These are phyloP conservation scores for Panthera leo DNA, from an alignment of 2,113 vertebrate species.

Conservation along the genomic window DNA sequence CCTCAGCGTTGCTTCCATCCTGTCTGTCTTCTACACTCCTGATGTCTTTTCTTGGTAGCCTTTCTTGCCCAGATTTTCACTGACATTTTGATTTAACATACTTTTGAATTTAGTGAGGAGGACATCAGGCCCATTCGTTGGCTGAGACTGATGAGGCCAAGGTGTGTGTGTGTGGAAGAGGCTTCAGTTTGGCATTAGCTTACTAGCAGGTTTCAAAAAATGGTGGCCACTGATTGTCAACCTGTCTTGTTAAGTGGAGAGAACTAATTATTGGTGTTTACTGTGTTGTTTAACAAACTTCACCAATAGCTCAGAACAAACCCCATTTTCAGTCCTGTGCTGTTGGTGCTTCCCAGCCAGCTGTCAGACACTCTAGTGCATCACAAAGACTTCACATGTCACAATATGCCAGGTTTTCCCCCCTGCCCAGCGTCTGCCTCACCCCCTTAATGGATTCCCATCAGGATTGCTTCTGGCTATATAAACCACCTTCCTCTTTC, in stretches of 20 bases:
- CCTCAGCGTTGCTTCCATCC: neutral
- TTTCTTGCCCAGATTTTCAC: neutral
- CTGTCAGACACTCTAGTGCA: neutral
- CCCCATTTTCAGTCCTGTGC: neutral
- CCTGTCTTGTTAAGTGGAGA: neutral
- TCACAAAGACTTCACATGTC: conserved; percentile 68
- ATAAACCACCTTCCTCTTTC: conserved; percentile 29
- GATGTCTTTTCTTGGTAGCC: neutral
- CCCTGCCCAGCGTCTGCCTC: neutral
- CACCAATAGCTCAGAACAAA: neutral
- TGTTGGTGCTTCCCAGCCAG: neutral
- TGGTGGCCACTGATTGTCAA: neutral
- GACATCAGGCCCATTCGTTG: neutral
- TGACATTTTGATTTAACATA: neutral
- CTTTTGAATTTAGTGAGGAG: neutral
- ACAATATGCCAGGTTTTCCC: conserved; percentile 43
- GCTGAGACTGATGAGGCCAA: neutral
- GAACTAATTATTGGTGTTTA: neutral
- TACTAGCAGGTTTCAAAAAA: neutral
- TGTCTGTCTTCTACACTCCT: too few relatives aligned
- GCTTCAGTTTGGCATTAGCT: neutral
- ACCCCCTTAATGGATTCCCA: conserved; percentile 32
- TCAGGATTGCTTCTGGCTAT: conserved; percentile 39
- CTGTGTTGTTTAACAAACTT: neutral
- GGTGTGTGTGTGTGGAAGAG: neutral